Base-by-base conservation (phyloP, 2,113 vertebrate genomes). In the Centropus unirufus region DNA sequence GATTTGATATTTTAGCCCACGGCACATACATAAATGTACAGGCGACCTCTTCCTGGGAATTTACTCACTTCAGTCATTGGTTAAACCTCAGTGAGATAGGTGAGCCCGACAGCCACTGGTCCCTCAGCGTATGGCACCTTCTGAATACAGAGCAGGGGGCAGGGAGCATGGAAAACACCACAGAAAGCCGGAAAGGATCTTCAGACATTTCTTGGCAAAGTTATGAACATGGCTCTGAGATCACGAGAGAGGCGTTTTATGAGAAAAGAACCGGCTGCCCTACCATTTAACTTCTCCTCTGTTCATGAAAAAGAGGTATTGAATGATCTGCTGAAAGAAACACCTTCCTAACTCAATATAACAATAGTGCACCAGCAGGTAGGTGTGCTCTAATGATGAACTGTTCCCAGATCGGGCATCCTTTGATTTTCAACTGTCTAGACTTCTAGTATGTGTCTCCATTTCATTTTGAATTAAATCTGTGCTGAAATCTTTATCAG, bases 121-220 rank as follows among this genome's bases (percentile, higher is more conserved):
- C 12, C 52, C 23, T 14, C 46, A n/a, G 27, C 2, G 14, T 14
- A 24, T 0, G 1, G 9, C 30, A 34, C 21, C 29, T 52, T 79
- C 70, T 52, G 17, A 67, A 47, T 14, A 72, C 6, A 51, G 42
- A 46, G 40, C 26, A 68, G 20, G 9, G 23, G 55, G 12, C 12
- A 58, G 21, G 5, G 6, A 92, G 23, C 44, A 63, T 5, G 3
- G 47, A 44, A 90, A 91, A 86, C 34, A 64, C 8, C 42, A 34
- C 10, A 40, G 40, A 57, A 81, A 61, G 61, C 20, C 83, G 51
- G 47, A 73, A 80, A 80, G 5, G 18, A 62, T 64, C 14, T 61
- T 55, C 42, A 87, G 63, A 19, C 5, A 15, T 24, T 69, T 47
- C 27, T n/a, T 36, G 36, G 29, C 49, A 72, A 88, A 89, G 30